Conservation (phyloP, 2,113 vertebrate species). For the Apus apus region DNA sequence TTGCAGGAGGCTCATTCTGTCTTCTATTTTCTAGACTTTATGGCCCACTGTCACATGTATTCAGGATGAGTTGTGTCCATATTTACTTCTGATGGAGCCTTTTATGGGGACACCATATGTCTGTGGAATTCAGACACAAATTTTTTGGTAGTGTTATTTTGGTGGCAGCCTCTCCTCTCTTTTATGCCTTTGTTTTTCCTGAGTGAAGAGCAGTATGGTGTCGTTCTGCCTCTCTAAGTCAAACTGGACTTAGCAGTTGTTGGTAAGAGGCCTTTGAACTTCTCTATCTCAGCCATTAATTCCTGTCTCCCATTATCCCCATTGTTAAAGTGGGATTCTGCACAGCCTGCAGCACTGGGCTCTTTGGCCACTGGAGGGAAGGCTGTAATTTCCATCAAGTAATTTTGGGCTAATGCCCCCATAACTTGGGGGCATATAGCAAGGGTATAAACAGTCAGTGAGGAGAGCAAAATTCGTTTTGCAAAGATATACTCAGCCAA, state of each 20-base stretch:
- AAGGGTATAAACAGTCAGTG: background rate
- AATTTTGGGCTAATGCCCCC: background rate
- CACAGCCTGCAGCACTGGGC: background rate
- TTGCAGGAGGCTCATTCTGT: background rate
- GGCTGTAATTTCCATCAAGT: background rate
- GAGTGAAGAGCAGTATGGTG: background rate
- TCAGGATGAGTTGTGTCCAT: background rate
- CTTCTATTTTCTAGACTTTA: background rate
- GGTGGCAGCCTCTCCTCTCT: background rate
- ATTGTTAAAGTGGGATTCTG: background rate
- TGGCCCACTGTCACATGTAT: background rate
- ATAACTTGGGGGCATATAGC: background rate
- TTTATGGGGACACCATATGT: background rate
- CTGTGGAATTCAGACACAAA: background rate
- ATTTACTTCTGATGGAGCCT: background rate
- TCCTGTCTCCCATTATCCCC: background rate
- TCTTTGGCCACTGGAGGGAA: background rate
- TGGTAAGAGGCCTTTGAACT: background rate
- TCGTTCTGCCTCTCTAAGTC: background rate
- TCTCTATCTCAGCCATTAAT: background rate
- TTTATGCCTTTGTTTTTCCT: background rate
- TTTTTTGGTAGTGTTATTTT: background rate
- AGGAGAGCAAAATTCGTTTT: background rate
- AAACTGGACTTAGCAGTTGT: background rate
- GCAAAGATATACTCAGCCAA: background rate